Conservation (phyloP, 2,888 invertebrate genomes). For the Agriopis marginaria region DNA sequence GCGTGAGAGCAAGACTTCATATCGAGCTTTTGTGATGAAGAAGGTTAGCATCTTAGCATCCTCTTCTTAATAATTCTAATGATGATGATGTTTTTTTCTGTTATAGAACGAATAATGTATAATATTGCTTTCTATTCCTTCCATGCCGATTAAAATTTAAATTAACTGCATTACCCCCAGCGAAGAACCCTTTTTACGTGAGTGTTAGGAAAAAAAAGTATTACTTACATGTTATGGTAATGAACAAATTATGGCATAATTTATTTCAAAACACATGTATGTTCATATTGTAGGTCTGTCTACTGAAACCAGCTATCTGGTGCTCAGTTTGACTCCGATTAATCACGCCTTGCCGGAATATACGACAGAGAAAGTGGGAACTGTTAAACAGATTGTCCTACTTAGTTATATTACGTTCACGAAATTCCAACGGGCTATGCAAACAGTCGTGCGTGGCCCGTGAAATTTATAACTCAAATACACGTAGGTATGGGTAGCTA, state of each 20-base stretch:
- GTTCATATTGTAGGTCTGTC: background rate
- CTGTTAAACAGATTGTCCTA: conserved; percentile 36
- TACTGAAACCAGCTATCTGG: background rate
- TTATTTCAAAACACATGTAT: background rate
- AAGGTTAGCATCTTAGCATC: no score
- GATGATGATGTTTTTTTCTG: background rate
- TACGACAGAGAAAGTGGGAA: conserved; percentile 28
- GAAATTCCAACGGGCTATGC: conserved; percentile 70
- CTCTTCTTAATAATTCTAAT: no score
- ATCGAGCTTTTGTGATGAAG: background rate
- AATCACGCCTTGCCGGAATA: conserved; percentile 12
- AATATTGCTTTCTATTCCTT: background rate
- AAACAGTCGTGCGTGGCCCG: conserved; percentile 74
- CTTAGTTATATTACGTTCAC: conserved; percentile 49
- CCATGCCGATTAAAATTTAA: conserved; percentile 1
- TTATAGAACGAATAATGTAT: background rate
- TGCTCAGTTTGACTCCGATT: conserved; percentile 10
- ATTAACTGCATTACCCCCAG: conserved; percentile 35
- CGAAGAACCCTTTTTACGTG: conserved; percentile 36
- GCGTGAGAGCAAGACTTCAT: no score
- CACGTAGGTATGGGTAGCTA: conserved; percentile 47
- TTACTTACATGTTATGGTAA: conserved; percentile 33
- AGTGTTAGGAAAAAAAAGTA: conserved; percentile 22
- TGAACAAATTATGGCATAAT: conserved; percentile 20
- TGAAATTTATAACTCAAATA: conserved; percentile 78